A percentile compares a stretch with the other conserved stretches of the same genome.
Evolutionary conservation across 2,113 vertebrate species (phyloP).

Genomic region (Orientallactaga bullata): DNA sequence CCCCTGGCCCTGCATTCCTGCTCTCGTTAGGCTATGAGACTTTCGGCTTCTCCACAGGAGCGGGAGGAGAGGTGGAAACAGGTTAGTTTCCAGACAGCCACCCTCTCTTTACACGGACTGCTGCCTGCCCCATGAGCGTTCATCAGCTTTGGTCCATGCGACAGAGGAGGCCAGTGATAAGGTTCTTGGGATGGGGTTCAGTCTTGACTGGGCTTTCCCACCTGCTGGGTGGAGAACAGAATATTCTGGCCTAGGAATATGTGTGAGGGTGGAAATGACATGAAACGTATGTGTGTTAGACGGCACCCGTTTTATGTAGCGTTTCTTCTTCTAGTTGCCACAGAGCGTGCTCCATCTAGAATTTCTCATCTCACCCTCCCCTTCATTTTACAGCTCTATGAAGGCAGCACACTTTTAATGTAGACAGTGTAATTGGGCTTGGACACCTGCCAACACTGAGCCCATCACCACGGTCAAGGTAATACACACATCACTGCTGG

Average conservation of each 20-base stretch:
- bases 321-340: background rate
- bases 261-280: no score
- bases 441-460: no score
- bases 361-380: no score
- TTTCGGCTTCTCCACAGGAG: no score
- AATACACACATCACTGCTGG: no score
- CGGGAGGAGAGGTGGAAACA: no score
- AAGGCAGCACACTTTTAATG: background rate
- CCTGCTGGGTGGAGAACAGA: background rate
- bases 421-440: no score
- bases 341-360: no score
- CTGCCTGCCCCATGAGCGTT: background rate
- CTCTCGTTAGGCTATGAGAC: no score
- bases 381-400: background rate
- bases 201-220: background rate
- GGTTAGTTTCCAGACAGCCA: fast-evolving
- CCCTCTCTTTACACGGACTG: background rate
- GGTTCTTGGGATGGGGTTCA: background rate
- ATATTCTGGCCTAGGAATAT: fast-evolving
- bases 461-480: no score
- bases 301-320: no score
- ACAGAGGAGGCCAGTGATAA: background rate
- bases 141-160: background rate
- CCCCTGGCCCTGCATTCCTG: no score
- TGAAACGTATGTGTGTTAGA: background rate